phyloP scores from a whole-genome alignment of 1,140 invertebrate genomes.

The Cherax destructor region DNA sequence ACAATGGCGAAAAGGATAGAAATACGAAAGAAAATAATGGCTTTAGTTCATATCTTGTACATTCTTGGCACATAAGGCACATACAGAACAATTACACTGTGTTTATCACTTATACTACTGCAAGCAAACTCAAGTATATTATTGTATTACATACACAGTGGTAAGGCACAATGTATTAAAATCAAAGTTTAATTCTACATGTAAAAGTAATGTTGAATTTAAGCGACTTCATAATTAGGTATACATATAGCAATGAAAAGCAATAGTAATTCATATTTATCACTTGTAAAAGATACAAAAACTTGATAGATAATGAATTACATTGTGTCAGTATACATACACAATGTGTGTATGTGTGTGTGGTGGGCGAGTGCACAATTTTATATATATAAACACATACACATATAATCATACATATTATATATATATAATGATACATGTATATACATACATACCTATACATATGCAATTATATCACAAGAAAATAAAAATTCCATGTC shows the following conservation, averaged over 20 bases:
- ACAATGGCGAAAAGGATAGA: too few species aligned
- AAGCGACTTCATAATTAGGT: too few species aligned
- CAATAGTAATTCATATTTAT: too few species aligned
- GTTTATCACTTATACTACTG: background rate
- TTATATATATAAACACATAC: background rate
- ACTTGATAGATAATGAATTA: too few species aligned
- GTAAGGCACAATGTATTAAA: background rate
- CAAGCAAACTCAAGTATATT: background rate
- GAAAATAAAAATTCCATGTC: too few species aligned
- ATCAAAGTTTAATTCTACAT: background rate
- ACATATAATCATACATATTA: background rate
- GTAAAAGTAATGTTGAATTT: background rate
- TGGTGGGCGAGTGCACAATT: background rate
- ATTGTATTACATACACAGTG: background rate
- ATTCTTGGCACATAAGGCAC: constrained; percentile 8
- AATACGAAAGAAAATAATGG: background rate
- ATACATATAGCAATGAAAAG: too few species aligned
- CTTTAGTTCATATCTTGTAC: background rate
- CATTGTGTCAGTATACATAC: too few species aligned
- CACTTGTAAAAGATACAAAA: too few species aligned
- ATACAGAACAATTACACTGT: background rate
- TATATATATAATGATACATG: too few species aligned
- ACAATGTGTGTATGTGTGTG: background rate
- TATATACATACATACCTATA: too few species aligned
- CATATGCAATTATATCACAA: too few species aligned